Conservation (phyloP, 2,888 invertebrate species). For the Phorcus lineatus region DNA sequence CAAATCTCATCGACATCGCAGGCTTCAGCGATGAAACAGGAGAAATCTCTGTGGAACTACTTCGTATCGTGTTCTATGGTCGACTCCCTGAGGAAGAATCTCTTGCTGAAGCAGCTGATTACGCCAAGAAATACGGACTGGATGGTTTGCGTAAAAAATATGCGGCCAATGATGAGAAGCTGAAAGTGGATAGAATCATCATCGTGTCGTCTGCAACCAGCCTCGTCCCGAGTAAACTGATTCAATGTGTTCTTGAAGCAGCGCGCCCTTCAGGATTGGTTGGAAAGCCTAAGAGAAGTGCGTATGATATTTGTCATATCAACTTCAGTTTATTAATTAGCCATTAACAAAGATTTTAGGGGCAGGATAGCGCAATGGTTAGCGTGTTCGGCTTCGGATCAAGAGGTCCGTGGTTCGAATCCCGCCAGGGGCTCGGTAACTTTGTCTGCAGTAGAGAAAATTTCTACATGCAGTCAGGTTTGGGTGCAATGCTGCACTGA, state of each 20-base stretch:
- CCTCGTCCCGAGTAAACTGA: constrained; percentile 22
- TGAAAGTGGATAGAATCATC: constrained; percentile 33
- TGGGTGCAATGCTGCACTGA: too few relatives aligned
- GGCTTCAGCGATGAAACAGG: constrained; percentile 10
- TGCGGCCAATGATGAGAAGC: constrained; percentile 3
- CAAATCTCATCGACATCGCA: constrained; percentile 8
- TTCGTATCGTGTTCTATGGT: constrained; percentile 10
- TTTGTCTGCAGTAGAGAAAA: too few relatives aligned
- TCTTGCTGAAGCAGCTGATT: background rate
- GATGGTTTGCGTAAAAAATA: background rate
- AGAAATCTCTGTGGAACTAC: background rate
- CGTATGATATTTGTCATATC: too few relatives aligned
- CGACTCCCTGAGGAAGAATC: constrained; percentile 10
- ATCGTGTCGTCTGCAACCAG: constrained; percentile 24
- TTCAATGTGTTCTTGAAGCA: constrained; percentile 22
- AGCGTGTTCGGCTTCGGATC: too few relatives aligned
- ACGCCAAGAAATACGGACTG: background rate
- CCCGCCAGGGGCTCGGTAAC: too few relatives aligned
- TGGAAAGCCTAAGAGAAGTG: constrained; percentile 12
- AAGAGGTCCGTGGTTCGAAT: too few relatives aligned
- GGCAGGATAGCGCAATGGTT: too few relatives aligned
- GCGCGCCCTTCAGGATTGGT: constrained; percentile 23
- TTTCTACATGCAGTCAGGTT: too few relatives aligned
- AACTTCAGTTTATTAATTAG: too few relatives aligned
- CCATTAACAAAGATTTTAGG: too few relatives aligned